Percentiles rank a stretch among this genome's conserved stretches.
Conservation (phyloP, 2,888 invertebrate genomes). For the Volucella inflata region DNA sequence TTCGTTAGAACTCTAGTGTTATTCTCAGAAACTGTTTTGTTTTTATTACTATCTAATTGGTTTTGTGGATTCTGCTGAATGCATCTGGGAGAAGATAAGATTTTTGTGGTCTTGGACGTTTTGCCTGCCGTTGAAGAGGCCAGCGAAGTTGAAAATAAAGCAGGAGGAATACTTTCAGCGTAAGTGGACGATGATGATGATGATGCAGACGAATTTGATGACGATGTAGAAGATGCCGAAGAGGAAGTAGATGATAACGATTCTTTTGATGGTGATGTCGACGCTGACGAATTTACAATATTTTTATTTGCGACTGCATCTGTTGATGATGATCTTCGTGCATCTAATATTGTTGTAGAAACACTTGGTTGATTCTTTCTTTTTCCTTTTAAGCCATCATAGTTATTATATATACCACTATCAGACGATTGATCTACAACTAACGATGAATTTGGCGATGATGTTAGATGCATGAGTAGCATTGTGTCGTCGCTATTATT, state of each 20-base stretch:
- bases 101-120: constrained; percentile 62
- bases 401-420: constrained; percentile 78
- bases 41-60: constrained; percentile 53
- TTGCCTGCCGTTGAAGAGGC: constrained; percentile 36
- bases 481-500: constrained; percentile 78
- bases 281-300: constrained; percentile 41
- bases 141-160: constrained; percentile 29
- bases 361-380: constrained; percentile 46
- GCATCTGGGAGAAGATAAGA: constrained; percentile 31
- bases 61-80: constrained; percentile 71
- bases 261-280: constrained; percentile 68
- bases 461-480: constrained; percentile 79
- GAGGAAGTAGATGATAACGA: constrained; percentile 61
- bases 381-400: constrained; percentile 41
- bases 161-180: constrained; percentile 58
- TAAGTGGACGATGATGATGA: constrained; percentile 63
- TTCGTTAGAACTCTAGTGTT: constrained; percentile 75
- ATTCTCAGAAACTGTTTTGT: constrained; percentile 65
- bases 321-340: constrained; percentile 49
- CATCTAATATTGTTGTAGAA: constrained; percentile 57
- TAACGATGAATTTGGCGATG: constrained; percentile 80
- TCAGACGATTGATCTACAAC: constrained; percentile 80
- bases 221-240: constrained; percentile 54
- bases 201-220: constrained; percentile 44
- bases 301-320: constrained; percentile 39